Percentiles rank a stretch among this genome's conserved stretches.
phyloP scores from a whole-genome alignment of 2,797 vertebrate genomes.

The Sebastes cheni region DNA sequence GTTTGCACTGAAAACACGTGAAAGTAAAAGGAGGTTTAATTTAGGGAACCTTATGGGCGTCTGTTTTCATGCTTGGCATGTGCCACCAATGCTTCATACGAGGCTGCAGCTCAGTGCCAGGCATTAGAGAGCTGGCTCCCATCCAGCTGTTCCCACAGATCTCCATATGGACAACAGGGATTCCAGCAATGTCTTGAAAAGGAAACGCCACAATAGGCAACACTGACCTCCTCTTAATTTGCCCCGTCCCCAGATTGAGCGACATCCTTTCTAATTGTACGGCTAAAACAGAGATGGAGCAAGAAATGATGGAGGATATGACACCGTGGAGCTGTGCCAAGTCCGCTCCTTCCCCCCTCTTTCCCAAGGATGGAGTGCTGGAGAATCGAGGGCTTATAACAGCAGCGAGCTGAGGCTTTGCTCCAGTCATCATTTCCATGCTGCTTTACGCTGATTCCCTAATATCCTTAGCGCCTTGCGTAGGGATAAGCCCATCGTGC shows the following conservation, averaged over 20 bases:
- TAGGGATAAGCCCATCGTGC: slow-evolving; percentile 84
- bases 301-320: slow-evolving; percentile 70
- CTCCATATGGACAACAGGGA: slow-evolving; percentile 50
- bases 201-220: slow-evolving; percentile 47
- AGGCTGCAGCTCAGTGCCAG: slow-evolving; percentile 25
- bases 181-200: slow-evolving; percentile 34
- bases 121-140: slow-evolving; percentile 43
- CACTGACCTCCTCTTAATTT: slow-evolving; percentile 54
- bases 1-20: neutral
- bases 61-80: slow-evolving; percentile 39
- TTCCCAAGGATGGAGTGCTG: slow-evolving; percentile 59
- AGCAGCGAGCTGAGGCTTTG: slow-evolving; percentile 79
- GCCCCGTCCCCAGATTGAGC: slow-evolving; percentile 53
- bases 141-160: slow-evolving; percentile 45
- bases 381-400: slow-evolving; percentile 76
- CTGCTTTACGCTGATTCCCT: slow-evolving; percentile 84
- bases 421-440: slow-evolving; percentile 85
- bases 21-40: slow-evolving; percentile 20
- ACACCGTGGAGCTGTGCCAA: slow-evolving; percentile 66
- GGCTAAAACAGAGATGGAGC: slow-evolving; percentile 60
- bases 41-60: slow-evolving; percentile 39
- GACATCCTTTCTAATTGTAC: slow-evolving; percentile 65
- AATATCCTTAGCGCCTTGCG: slow-evolving; percentile 85
- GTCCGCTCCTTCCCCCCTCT: slow-evolving; percentile 39
- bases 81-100: slow-evolving; percentile 25